Evolutionary conservation across 2,113 vertebrate genomes (phyloP).

Genomic region (Strix uralensis): DNA sequence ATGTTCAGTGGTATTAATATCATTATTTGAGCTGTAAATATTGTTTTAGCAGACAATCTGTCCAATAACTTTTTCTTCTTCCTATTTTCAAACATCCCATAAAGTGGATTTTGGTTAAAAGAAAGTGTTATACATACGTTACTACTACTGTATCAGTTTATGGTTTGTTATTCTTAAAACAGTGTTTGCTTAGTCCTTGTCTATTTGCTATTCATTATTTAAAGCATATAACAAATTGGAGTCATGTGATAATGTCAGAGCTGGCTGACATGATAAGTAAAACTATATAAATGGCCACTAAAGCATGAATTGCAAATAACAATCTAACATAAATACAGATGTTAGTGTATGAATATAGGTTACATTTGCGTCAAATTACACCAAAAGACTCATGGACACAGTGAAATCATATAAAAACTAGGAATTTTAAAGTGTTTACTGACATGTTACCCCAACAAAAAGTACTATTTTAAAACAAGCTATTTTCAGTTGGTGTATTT

Average conservation of each 20-base stretch:
- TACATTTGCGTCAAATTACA: background rate
- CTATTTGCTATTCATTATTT: slow-evolving; percentile 4
- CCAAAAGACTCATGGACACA: background rate
- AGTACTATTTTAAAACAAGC: background rate
- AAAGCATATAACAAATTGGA: background rate
- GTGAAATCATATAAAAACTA: background rate
- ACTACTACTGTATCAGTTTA: background rate
- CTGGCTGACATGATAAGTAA: background rate
- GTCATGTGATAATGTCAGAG: background rate
- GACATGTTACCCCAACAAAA: background rate
- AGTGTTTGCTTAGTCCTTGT: background rate
- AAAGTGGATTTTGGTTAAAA: background rate
- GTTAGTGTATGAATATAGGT: background rate
- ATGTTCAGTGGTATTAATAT: background rate
- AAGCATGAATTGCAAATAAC: slow-evolving; percentile 2
- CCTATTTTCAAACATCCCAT: background rate
- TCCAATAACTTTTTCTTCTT: background rate
- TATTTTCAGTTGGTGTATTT: slow-evolving; percentile 11
- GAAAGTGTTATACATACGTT: background rate
- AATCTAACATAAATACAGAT: background rate
- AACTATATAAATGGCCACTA: background rate
- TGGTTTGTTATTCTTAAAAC: background rate
- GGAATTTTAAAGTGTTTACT: background rate
- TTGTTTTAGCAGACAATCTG: background rate
- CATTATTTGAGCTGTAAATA: background rate